A percentile compares a stretch with the other conserved stretches of the same genome.
These are phyloP conservation scores for Lasioglossum baleicum DNA, from an alignment of 1,140 invertebrate genomes.

Conservation along the genomic window DNA sequence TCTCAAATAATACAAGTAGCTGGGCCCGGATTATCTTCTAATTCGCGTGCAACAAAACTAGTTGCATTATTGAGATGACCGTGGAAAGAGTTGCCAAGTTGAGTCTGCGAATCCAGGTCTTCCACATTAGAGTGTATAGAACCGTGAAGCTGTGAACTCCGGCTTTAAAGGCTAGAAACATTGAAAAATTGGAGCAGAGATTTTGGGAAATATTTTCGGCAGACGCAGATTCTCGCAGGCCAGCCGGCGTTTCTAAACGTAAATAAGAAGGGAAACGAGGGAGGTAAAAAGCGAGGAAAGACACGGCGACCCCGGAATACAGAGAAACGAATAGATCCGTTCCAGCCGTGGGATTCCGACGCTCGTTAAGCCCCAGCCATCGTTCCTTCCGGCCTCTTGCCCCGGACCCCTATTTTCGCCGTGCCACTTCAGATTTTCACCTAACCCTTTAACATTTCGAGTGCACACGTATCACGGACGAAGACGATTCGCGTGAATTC, in stretches of 20 bases:
- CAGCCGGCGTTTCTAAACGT: background rate
- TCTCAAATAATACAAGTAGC: too few relatives aligned
- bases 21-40: too few relatives aligned
- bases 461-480: background rate
- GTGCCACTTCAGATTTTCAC: constrained; percentile 16
- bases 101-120: too few relatives aligned
- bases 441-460: constrained; percentile 1
- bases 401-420: constrained; percentile 2
- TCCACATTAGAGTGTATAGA: too few relatives aligned
- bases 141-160: too few relatives aligned
- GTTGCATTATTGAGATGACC: too few relatives aligned
- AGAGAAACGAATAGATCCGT: constrained; percentile 7
- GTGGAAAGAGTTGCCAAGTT: too few relatives aligned
- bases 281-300: background rate
- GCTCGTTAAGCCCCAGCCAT: constrained; percentile 21
- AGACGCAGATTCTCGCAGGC: too few relatives aligned
- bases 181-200: too few relatives aligned
- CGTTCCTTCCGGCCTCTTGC: constrained; percentile 13
- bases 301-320: background rate
- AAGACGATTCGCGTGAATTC: constrained; percentile 6
- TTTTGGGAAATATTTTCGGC: too few relatives aligned
- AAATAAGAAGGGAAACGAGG: background rate
- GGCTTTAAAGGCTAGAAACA: too few relatives aligned
- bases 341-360: background rate
- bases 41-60: too few relatives aligned